phyloP scores from a whole-genome alignment of 1,140 invertebrate species.

The Maconellicoccus hirsutus region DNA sequence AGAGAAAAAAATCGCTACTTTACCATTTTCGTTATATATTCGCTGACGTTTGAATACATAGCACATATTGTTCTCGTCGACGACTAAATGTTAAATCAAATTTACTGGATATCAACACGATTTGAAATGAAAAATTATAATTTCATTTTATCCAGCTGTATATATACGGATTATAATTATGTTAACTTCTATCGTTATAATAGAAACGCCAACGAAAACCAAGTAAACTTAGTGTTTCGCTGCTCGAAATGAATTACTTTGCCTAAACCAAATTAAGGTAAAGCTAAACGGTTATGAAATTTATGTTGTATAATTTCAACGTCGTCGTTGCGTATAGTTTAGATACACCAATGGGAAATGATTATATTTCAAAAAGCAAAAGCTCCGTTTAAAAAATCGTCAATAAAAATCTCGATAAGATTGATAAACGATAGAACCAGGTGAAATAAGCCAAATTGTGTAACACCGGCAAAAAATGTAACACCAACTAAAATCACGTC shows the following conservation, averaged over 20 bases:
- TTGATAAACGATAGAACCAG: too few species aligned
- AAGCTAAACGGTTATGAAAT: not conserved
- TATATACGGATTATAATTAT: not conserved
- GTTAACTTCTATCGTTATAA: not conserved
- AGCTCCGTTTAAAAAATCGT: not conserved
- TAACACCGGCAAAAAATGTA: too few species aligned
- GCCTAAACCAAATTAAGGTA: conserved; percentile 1
- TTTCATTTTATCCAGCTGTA: not conserved
- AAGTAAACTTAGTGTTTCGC: not conserved
- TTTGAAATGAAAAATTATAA: too few species aligned
- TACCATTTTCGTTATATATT: not conserved
- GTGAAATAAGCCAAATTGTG: too few species aligned
- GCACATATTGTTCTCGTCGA: not conserved
- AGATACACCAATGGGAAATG: not conserved
- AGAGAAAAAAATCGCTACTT: not conserved
- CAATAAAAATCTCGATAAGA: too few species aligned
- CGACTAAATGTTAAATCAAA: too few species aligned
- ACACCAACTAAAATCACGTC: too few species aligned
- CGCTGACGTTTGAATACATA: not conserved
- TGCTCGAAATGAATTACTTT: not conserved
- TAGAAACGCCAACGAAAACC: not conserved
- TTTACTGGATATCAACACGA: too few species aligned
- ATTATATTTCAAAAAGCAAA: not conserved
- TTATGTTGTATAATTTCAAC: not conserved
- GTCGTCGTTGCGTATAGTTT: not conserved